Conservation (phyloP, 1,140 invertebrate genomes). For the Heliconius hewitsoni region DNA sequence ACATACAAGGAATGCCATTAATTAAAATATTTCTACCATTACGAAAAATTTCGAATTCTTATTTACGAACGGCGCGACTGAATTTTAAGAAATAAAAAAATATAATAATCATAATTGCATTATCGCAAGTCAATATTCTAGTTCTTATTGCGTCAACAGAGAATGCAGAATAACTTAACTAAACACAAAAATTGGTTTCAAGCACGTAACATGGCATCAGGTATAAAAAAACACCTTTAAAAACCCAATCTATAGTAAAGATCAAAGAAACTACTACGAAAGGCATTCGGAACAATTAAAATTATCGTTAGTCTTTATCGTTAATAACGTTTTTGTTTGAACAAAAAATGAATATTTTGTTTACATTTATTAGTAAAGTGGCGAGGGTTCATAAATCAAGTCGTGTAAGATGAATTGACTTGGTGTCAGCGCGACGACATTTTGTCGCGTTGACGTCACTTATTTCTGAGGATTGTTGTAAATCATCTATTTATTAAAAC, state of each 20-base stretch:
- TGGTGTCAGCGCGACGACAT: constrained; percentile 51
- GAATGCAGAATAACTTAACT: not conserved
- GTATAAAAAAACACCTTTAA: constrained; percentile 53
- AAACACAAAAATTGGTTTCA: constrained; percentile 17
- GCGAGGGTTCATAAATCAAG: constrained; percentile 70
- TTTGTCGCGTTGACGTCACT: constrained; percentile 54
- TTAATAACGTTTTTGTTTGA: constrained; percentile 65
- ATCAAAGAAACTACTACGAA: constrained; percentile 51
- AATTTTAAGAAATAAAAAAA: constrained; percentile 52
- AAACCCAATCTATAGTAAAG: constrained; percentile 54
- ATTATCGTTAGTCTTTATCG: constrained; percentile 61
- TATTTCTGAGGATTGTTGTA: constrained; percentile 43
- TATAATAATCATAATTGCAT: constrained; percentile 3
- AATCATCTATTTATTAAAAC: constrained; percentile 26
- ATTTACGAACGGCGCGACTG: constrained; percentile 52
- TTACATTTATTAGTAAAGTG: constrained; percentile 78
- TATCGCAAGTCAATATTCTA: constrained; percentile 5
- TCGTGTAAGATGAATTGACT: constrained; percentile 62
- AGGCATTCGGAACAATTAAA: constrained; percentile 71
- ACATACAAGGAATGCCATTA: constrained; percentile 59
- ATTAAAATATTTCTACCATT: constrained; percentile 75
- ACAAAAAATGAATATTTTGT: constrained; percentile 72
- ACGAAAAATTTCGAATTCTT: constrained; percentile 56
- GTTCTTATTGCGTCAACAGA: not conserved
- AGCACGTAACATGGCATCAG: constrained; percentile 45